Conservation (phyloP, 2,797 vertebrate species). For the Bucorvus abyssinicus region DNA sequence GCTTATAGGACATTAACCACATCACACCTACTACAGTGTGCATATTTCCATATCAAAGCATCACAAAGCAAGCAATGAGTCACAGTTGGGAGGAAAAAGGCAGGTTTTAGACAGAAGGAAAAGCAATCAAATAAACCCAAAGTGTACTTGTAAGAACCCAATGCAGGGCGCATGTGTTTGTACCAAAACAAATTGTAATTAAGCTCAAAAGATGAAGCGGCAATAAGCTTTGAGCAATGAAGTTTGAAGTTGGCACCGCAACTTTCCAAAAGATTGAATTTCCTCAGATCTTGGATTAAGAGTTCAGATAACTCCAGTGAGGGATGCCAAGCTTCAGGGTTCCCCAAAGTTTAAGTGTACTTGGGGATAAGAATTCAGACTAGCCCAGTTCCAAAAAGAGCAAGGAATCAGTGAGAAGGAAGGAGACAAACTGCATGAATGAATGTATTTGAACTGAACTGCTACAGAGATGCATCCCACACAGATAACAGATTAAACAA, state of each 20-base stretch:
- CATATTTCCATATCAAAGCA: background rate
- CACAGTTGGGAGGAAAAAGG: background rate
- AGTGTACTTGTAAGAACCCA: background rate
- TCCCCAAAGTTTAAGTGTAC: background rate
- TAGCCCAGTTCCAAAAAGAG: background rate
- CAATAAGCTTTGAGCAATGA: background rate
- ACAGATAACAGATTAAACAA: background rate
- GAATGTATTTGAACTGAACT: background rate
- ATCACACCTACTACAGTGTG: background rate
- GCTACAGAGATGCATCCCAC: background rate
- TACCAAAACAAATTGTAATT: background rate
- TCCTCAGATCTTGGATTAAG: background rate
- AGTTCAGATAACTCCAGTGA: background rate
- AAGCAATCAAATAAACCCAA: background rate
- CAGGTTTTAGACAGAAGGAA: background rate
- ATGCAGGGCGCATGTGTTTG: rapidly evolving
- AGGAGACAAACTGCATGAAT: background rate
- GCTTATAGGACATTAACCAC: background rate
- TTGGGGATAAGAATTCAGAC: background rate
- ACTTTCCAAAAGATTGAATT: background rate
- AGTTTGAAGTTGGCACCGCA: background rate
- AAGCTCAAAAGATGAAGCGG: background rate
- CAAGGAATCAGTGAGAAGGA: background rate
- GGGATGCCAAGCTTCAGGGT: background rate
- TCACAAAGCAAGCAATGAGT: background rate